Percentiles rank a stretch among this genome's conserved stretches.
These are phyloP conservation scores for Epizoanthus scotinus DNA, from an alignment of 92 coral and sea anemone species.

Conservation along the genomic window DNA sequence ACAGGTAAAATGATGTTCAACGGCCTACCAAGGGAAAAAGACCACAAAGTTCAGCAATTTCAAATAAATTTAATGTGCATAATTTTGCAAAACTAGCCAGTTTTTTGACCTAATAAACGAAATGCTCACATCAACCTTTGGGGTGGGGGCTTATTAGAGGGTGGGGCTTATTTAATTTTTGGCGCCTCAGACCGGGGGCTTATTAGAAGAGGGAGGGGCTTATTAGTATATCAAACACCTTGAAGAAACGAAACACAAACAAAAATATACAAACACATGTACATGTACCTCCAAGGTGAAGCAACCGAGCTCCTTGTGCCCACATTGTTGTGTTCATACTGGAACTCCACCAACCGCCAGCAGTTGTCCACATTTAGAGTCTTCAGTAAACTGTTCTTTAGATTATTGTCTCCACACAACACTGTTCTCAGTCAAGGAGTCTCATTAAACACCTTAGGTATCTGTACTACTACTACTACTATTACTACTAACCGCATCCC, in stretches of 20 bases:
- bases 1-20: neutral
- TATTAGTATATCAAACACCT: neutral
- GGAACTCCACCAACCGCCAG: constrained; percentile 84
- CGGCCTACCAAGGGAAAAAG: too few species aligned
- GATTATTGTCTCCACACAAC: constrained; percentile 68
- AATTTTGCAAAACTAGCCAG: neutral
- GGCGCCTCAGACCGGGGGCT: too few species aligned
- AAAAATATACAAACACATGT: neutral
- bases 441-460: neutral
- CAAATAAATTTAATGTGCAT: too few species aligned
- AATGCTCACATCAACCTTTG: too few species aligned
- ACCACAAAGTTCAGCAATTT: too few species aligned
- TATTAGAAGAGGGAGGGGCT: too few species aligned
- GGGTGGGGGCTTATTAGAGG: too few species aligned
- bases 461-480: neutral
- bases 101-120: too few species aligned
- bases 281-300: constrained; percentile 74
- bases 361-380: constrained; percentile 69
- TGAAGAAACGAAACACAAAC: neutral
- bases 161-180: too few species aligned
- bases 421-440: constrained; percentile 65
- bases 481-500: too few species aligned
- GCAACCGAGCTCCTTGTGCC: constrained; percentile 55
- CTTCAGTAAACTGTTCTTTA: constrained; percentile 57
- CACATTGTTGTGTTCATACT: constrained; percentile 74